Evolutionary conservation across 2,888 invertebrate species (phyloP), one percentile per base, ranked within the genome.

Genomic region (Eupeodes luniger): DNA sequence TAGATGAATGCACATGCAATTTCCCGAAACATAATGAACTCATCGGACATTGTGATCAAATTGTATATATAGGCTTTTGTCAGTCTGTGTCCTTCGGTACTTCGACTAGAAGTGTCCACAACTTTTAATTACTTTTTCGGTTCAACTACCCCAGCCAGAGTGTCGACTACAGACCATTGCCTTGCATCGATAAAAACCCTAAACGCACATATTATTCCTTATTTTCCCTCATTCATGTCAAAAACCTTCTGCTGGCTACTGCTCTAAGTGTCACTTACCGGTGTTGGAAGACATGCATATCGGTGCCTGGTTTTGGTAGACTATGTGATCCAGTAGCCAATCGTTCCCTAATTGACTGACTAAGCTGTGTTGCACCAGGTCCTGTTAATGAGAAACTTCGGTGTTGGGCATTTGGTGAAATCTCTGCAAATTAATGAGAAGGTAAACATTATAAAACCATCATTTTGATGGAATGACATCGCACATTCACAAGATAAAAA

Each of bases 381-480:
- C 97, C 97, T 5, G 97, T 97, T 90, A 98, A 93, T 3, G 97
- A 97, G 93, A 96, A 97, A 77, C 97, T 97, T 92, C 98, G 97
- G 91, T 96, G 97, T 90, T 97, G 97, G 78, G 96, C 95, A 81
- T 96, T 96, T 90, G 96, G 95, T 70, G 93, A 92, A 80, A 92
- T 90, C 94, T 96, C 96, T 96, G 92, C 16, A 74, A 70, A 55
- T 40, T 70, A 70, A 70, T 70, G 7, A 27, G 27, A 40, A 44
- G 70, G 55, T 55, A 55, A 70, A 55, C 59, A 59, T 66, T 51
- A 64, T 40, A 66, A 81, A 27, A 67, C 19, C 75, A 72, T 62
- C 51, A 19, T 36, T 14, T 4, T 44, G 14, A 6, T 12, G n/a
- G 49, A 34, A 34, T 76, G 34, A 77, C 34, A 40, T 40, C 40